These are phyloP conservation scores for Microchirus variegatus DNA, from an alignment of 2,797 vertebrate genomes.

Conservation along the genomic window DNA sequence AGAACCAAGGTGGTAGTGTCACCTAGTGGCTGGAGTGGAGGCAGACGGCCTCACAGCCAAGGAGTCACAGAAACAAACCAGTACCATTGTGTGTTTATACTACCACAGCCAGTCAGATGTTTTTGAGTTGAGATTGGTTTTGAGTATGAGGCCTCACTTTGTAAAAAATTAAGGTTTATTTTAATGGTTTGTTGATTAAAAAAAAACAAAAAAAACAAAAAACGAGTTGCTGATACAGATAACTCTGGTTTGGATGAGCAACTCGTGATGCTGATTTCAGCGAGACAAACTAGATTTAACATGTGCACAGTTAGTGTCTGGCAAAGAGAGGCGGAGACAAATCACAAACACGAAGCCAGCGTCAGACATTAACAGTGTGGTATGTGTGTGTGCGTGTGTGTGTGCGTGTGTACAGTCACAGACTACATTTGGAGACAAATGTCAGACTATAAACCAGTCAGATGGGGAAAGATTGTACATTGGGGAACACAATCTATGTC, in stretches of 20 bases:
- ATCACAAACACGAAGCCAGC: conserved; percentile 56
- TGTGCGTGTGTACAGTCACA: conserved; percentile 16
- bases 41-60: conserved; percentile 23
- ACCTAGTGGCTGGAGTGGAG: conserved; percentile 73
- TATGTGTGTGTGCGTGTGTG: conserved; percentile 19
- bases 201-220: conserved; percentile 13
- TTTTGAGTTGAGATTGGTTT: conserved; percentile 18
- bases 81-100: not conserved
- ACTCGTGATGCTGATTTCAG: conserved; percentile 17
- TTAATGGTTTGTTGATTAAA: conserved; percentile 29
- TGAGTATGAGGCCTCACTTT: conserved; percentile 1
- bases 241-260: conserved; percentile 8
- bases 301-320: conserved; percentile 29
- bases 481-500: not conserved
- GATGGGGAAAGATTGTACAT: not conserved
- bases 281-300: conserved; percentile 7
- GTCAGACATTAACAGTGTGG: conserved; percentile 61
- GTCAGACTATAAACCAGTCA: not conserved
- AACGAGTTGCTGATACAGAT: conserved; percentile 6
- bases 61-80: not conserved
- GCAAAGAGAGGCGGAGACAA: conserved; percentile 39
- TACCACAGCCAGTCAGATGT: not conserved
- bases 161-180: conserved; percentile 20
- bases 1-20: conserved; percentile 70
- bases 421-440: not conserved